Evolutionary conservation across 2,113 vertebrate species (phyloP).

Genomic region (Neodon shergylaensis): DNA sequence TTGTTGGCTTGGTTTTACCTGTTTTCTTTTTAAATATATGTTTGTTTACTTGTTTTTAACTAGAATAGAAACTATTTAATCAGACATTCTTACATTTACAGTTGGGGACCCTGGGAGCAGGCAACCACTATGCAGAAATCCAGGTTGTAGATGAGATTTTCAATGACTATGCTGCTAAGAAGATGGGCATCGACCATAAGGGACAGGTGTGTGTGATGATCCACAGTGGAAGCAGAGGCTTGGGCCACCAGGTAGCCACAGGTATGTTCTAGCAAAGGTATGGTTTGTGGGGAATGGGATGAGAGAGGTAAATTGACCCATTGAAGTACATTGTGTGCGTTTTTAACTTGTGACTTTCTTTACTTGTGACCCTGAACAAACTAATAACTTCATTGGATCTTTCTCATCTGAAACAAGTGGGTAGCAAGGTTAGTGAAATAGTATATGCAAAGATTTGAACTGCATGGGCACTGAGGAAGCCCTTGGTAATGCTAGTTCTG

Average conservation of each 20-base stretch:
- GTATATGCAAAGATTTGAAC: not conserved
- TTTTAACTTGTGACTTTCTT: not conserved
- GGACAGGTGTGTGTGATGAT: constrained; percentile 99
- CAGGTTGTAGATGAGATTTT: constrained; percentile 99
- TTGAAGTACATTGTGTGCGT: not conserved
- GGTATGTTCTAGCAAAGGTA: constrained; percentile 84
- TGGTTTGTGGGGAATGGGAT: not conserved
- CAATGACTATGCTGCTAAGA: constrained; percentile 97
- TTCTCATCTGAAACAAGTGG: not conserved
- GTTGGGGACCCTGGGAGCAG: constrained; percentile 97
- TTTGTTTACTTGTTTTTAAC: not conserved
- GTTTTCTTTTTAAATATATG: constrained; percentile 28
- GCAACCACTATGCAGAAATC: constrained; percentile 98
- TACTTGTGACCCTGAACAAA: not conserved
- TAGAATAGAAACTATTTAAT: not conserved
- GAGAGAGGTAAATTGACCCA: not conserved
- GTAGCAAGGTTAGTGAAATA: not conserved
- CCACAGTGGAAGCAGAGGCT: constrained; percentile 97
- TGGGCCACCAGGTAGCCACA: constrained; percentile 99
- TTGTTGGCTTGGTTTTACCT: constrained; percentile 27
- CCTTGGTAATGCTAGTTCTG: not conserved
- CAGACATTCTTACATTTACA: constrained; percentile 78
- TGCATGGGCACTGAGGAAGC: not conserved
- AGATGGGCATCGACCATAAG: constrained; percentile 99
- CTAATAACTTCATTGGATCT: not conserved